Base-by-base conservation (phyloP, 2,797 vertebrate species). In the Leuciscus waleckii region DNA sequence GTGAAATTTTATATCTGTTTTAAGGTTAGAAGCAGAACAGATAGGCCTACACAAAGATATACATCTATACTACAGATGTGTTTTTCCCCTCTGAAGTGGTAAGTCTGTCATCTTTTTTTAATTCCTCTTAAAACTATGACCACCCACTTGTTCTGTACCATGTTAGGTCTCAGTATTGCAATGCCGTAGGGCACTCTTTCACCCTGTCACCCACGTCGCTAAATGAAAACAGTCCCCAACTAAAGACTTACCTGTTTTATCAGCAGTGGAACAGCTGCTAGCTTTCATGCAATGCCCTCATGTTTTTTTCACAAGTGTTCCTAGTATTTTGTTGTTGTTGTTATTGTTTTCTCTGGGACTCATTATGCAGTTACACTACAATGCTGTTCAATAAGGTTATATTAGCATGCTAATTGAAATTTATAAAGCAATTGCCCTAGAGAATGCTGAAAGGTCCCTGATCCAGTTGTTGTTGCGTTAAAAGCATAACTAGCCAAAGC, bases 341-440 rank as follows among this genome's bases (percentile, higher is more conserved):
- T 68, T 70, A 49, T 81, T 85, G 39, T 87, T 87, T 75, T 85
- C 23, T 65, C 4, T 19, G 37, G 82, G 79, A 76, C 74, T 88
- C 84, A 87, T 89, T 90, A 87, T 81, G 77, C 79, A 89, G 87
- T 89, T 88, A 89, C 84, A 88, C 85, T 86, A 87, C 86, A 85
- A 78, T 85, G 82, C 26, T 41, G 71, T 85, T 87, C 84, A 88
- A 71, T 85, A 85, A 68, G 82, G 84, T 88, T 88, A 77, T 88
- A 90, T 90, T 89, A 88, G 82, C 84, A 88, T 89, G 79, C 84
- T 89, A 90, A 90, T 90, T 88, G 86, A 87, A 90, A 88, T 79
- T 76, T 83, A 85, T 86, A 89, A 90, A 81, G 80, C 19, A 43
- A 74, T 90, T 88, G 81, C 89, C 79, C 79, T 76, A 56, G 89